Conservation (phyloP, 2,888 invertebrate genomes). For the Chaetogeoica ovagalla region DNA sequence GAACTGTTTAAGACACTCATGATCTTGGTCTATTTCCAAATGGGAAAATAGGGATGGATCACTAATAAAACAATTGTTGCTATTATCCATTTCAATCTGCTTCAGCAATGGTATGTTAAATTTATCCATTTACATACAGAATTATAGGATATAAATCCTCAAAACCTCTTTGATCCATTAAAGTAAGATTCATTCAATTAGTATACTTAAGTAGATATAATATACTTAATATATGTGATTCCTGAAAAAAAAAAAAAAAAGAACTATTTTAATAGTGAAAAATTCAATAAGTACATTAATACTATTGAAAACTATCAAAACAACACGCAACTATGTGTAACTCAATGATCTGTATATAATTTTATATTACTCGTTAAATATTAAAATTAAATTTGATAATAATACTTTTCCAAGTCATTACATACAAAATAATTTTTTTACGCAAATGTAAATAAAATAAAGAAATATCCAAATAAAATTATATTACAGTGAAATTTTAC, state of each 20-base stretch:
- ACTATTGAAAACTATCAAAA: no score
- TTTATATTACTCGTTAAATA: no score
- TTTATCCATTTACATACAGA: conserved; percentile 48
- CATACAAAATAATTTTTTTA: no score
- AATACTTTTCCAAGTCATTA: no score
- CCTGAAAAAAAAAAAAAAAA: conserved; percentile 32
- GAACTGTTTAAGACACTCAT: conserved; percentile 50
- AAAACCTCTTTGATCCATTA: conserved; percentile 41
- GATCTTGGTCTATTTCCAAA: conserved; percentile 51
- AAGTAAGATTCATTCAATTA: conserved; percentile 37
- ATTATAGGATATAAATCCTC: conserved; percentile 46
- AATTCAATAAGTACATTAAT: no score
- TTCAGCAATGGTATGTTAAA: conserved; percentile 36
- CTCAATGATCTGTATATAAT: no score
- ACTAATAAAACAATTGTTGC: conserved; percentile 44
- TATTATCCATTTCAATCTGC: conserved; percentile 46
- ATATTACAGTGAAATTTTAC: no score
- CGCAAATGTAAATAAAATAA: no score
- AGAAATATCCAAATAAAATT: no score
- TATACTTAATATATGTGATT: conserved; percentile 10
- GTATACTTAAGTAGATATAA: neutral
- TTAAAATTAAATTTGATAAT: no score
- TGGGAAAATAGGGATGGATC: conserved; percentile 46
- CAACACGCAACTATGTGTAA: no score
- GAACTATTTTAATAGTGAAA: no score